Evolutionary conservation across 1,140 invertebrate genomes (phyloP), one percentile per base, ranked within the genome.

Genomic region (Patella vulgata): DNA sequence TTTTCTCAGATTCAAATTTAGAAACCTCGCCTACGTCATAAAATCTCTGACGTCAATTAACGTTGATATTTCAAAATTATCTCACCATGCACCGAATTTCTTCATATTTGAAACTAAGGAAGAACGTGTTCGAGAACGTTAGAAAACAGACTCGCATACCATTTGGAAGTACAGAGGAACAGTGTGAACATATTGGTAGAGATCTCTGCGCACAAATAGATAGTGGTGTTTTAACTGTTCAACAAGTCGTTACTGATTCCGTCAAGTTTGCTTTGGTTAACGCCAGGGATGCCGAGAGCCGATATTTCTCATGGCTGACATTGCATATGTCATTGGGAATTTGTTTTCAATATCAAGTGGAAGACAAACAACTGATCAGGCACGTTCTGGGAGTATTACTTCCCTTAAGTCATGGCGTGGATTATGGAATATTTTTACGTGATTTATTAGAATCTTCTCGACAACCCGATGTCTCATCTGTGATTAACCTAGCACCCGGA

Each of bases 381-480:
- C 31, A 39, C 1, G 43, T 70, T 14, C 31, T 70, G 6, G 17
- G 21, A 17, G 54, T 51, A 31, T 33, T 70, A 39, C 51, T 70
- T 23, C 33, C 36, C 21, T 65, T 59, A 40, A 70, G 59, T 27
- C 56, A 59, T 19, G 68, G 68, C 14, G 53, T 70, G 42, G 68
- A 70, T 36, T 62, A 62, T 48, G 68, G 68, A 11, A 48, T 70
- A 14, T 70, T 66, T 46, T 55, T 70, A 55, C 30, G 68, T 51
- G 68, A 70, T 52, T 31, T 70, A 4, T 47, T 66, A 14, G 44
- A 66, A 51, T 59, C 59, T 31, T 50, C 55, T 19, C 47, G 61
- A 27, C 17, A 48, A 14, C 36, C 31, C 6, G 12, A n/a, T 19
- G 28, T 12, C 14, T 48, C 44, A 17, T 36, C 42, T 23, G 39